Evolutionary conservation across 2,797 vertebrate genomes (phyloP), one percentile per base, ranked within the genome.

Genomic region (Sylvilagus floridanus): DNA sequence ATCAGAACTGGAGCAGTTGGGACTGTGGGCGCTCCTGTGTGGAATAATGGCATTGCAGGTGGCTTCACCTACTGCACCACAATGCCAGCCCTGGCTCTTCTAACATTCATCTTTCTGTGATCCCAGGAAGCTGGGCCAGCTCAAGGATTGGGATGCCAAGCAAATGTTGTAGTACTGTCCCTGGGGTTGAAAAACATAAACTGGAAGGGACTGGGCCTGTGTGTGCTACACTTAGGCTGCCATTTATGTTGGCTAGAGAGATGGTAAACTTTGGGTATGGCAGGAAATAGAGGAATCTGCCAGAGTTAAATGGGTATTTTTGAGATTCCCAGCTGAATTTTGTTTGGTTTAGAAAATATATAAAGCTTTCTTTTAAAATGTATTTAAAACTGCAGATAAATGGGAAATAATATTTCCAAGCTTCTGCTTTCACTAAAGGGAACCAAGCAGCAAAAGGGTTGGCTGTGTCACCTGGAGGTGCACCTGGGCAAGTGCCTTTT

Each of bases 361-460:
- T n/a, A 69, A 78, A 88, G 52, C 6, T 79, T 68, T 60, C 22
- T 90, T 95, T 84, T 60, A 66, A 82, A 54, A 32, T 81, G 16
- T 75, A 68, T 52, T 90, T 68, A 42, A 83, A 93, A 71, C 84
- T 71, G 37, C 42, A 2, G 14, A 0, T 50, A 63, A 76, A 26
- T 83, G 37, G 52, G 42, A 26, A 89, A 37, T 63, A 35, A 60
- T 22, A 16, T 87, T 90, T 86, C 71, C 63, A 50, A 75, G n/a
- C 30, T 77, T 4, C 17, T 93, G 17, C n/a, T 71, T 93, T 42
- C 84, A 72, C 62, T 68, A 63, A 52, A 52, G 52, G 71, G 66
- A 57, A 52, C 22, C 1, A 26, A 91, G 71, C 66, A 75, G 62
- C 2, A 0, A 0, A 21, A 35, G 35, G 17, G 5, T 22, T 73